Base-by-base conservation (phyloP, 2,113 vertebrate species). In the Campylomormyrus numenius region DNA sequence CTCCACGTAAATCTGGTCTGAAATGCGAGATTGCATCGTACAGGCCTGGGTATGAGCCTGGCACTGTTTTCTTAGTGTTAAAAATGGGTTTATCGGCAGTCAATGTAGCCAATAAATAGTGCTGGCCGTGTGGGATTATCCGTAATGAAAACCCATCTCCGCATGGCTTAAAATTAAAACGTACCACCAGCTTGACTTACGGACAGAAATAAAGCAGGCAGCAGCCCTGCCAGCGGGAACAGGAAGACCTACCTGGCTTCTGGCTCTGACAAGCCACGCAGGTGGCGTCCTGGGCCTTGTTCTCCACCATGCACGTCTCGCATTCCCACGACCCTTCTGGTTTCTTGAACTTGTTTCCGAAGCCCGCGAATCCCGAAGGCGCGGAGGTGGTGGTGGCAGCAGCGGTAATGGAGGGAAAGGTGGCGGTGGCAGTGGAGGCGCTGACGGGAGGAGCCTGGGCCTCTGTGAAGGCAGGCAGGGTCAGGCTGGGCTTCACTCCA, bases 301-400 rank as follows among this genome's bases (percentile, higher is more conserved):
- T 99, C 92, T 91, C 92, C 92, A 98, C 89, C 95, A 95, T 93
- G 96, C 98, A 99, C 31, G 95, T 94, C 0, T 96, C 94, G 93
- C 98, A 99, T 66, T 99, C 96, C 98, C 98, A 99, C 80, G 97
- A 94, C 39, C 97, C 98, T 92, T 97, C 95, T 0, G 98, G 96
- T 93, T 96, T 97, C 92, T 97, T 98, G 93, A 99, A 98, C 91
- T 97, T 96, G 93, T 98, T 97, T 92, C 97, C 97, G 94, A 99
- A 97, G 49, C 96, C 97, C 52, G 87, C 52, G n/a, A 97, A 90
- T 83, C 91, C 94, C 53, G 88, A 74, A 27, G 83, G 24, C 21
- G 31, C 9, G 4, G 46, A 90, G 87, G 93, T 92, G 74, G 66
- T 91, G 31, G 93, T 88, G 21, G 93, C 90, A 58, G 80, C 91